phyloP scores from a whole-genome alignment of 2,797 vertebrate genomes.

The Sebastiscus tertius region DNA sequence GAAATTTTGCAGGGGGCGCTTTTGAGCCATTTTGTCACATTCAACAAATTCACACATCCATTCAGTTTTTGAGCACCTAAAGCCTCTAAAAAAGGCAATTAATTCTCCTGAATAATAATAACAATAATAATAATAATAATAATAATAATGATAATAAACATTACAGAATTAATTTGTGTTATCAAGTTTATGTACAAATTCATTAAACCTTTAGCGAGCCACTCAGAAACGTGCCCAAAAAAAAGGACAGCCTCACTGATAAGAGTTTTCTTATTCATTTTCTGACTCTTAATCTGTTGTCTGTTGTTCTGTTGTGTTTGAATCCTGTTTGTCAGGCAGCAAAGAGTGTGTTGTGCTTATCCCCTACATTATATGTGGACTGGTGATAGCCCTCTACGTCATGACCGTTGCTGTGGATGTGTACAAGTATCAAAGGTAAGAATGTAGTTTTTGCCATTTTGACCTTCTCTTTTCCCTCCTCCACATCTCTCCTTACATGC shows the following conservation, averaged over 20 bases:
- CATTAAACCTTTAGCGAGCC: too few species aligned
- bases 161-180: too few species aligned
- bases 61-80: too few species aligned
- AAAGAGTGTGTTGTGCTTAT: accelerated
- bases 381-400: slow-evolving; percentile 16
- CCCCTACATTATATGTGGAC: slow-evolving; percentile 22
- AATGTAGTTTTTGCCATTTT: neutral
- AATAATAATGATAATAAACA: too few species aligned
- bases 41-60: too few species aligned
- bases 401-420: slow-evolving; percentile 15
- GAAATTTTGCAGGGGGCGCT: too few species aligned
- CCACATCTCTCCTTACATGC: too few species aligned
- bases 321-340: neutral
- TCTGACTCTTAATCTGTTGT: neutral
- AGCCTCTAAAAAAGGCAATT: neutral
- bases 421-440: slow-evolving; percentile 38
- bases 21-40: too few species aligned
- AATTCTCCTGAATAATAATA: neutral
- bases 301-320: neutral
- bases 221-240: too few species aligned
- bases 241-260: neutral
- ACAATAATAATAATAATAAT: too few species aligned
- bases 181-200: too few species aligned
- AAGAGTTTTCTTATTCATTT: neutral
- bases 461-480: neutral